Evolutionary conservation across 2,797 vertebrate genomes (phyloP).

Genomic region (Sylvia borin): DNA sequence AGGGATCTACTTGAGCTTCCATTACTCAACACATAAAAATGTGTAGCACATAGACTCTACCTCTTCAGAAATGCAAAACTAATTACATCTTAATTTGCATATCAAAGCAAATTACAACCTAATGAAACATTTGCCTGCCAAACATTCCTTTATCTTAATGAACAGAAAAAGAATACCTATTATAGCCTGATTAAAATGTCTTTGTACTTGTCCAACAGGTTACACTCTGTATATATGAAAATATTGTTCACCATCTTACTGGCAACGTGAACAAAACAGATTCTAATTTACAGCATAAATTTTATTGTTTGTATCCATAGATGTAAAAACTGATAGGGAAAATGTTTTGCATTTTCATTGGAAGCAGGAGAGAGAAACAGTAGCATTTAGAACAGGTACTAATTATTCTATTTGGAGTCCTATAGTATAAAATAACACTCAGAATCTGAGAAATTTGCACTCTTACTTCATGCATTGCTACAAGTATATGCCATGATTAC

Average conservation of each 20-base stretch:
- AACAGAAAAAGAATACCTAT: constrained; percentile 70
- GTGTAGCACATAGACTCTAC: constrained; percentile 61
- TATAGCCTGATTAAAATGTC: constrained; percentile 70
- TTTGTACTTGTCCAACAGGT: constrained; percentile 51
- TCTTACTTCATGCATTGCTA: background rate
- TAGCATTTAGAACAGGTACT: background rate
- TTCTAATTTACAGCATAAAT: constrained; percentile 35
- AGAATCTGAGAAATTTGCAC: background rate
- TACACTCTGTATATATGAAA: constrained; percentile 14
- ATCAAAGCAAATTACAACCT: constrained; percentile 80
- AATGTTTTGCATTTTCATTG: background rate
- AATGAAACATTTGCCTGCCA: constrained; percentile 77
- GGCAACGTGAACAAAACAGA: background rate
- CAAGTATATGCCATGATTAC: background rate
- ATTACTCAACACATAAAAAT: constrained; percentile 57
- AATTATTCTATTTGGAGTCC: background rate
- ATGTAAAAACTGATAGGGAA: background rate
- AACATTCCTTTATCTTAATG: constrained; percentile 79
- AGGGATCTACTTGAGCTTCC: constrained; percentile 59
- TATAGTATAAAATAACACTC: background rate
- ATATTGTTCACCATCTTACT: constrained; percentile 2
- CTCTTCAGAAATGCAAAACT: constrained; percentile 78
- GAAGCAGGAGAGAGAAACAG: background rate
- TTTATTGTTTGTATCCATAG: background rate
- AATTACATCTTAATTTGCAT: constrained; percentile 80